Percentiles rank a stretch among this genome's conserved stretches.
phyloP scores from a whole-genome alignment of 2,888 invertebrate species.

The Abscondita cerata region DNA sequence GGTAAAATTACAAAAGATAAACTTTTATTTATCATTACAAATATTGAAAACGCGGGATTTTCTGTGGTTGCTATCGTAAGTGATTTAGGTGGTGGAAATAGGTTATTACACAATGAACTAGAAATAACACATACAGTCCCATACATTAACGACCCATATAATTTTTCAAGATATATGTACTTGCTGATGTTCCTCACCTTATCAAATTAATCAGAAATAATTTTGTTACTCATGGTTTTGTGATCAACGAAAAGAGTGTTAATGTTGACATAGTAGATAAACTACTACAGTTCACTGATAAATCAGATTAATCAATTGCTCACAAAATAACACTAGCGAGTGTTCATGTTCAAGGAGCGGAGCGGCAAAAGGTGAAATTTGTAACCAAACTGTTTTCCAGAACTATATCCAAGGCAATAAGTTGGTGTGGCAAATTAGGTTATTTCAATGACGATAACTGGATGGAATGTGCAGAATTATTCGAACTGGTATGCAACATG shows the following conservation, averaged over 20 bases:
- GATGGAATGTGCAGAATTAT: slow-evolving; percentile 36
- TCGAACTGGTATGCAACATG: slow-evolving; percentile 32
- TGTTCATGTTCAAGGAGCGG: slow-evolving; percentile 13
- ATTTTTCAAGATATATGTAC: neutral
- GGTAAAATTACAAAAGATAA: slow-evolving; percentile 36
- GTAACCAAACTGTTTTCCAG: slow-evolving; percentile 42
- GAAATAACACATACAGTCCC: slow-evolving; percentile 21
- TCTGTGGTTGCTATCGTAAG: slow-evolving; percentile 41
- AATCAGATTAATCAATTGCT: slow-evolving; percentile 36
- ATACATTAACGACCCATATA: slow-evolving; percentile 33
- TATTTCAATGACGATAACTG: slow-evolving; percentile 24
- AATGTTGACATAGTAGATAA: slow-evolving; percentile 31
- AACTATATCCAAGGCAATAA: slow-evolving; percentile 36
- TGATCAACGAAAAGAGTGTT: slow-evolving; percentile 32
- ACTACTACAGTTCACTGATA: slow-evolving; percentile 25
- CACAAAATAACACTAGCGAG: slow-evolving; percentile 34
- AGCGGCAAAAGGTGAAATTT: slow-evolving; percentile 35
- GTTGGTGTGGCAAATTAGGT: slow-evolving; percentile 33
- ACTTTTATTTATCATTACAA: slow-evolving; percentile 34
- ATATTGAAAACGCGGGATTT: slow-evolving; percentile 37
- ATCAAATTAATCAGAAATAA: slow-evolving; percentile 36
- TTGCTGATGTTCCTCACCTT: slow-evolving; percentile 22
- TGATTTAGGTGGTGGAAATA: slow-evolving; percentile 40
- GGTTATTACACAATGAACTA: slow-evolving; percentile 31
- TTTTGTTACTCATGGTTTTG: slow-evolving; percentile 36